These are phyloP conservation scores for Cavia porcellus DNA, from an alignment of 2,113 vertebrate species.

Conservation along the genomic window DNA sequence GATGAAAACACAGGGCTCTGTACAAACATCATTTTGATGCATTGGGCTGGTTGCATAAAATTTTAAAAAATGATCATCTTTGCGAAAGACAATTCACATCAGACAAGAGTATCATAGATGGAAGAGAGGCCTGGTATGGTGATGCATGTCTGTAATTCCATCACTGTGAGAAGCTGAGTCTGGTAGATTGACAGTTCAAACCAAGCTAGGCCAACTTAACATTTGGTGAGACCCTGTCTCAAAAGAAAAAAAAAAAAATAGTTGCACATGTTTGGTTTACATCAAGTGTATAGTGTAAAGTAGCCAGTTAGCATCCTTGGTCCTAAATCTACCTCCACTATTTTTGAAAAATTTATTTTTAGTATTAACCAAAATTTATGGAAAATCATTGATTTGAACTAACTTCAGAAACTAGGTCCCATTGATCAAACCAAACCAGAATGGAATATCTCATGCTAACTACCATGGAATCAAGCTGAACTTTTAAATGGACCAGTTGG, in stretches of 20 bases:
- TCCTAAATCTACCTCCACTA: neutral
- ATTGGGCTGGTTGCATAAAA: neutral
- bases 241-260: neutral
- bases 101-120: neutral
- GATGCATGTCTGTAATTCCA: neutral
- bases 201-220: neutral
- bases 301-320: slow-evolving; percentile 9
- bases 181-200: neutral
- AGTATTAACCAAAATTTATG: neutral
- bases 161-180: neutral
- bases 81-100: neutral
- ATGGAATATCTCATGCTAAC: neutral
- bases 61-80: neutral
- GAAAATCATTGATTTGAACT: neutral
- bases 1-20: neutral
- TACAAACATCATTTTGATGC: neutral
- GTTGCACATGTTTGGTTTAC: neutral
- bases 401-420: neutral
- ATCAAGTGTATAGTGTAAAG: neutral
- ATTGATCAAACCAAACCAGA: neutral
- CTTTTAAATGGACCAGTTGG: neutral
- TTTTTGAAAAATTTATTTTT: neutral
- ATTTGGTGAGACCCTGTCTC: neutral
- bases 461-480: neutral
- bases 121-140: neutral